Conservation (phyloP, 2,888 invertebrate species). For the Bombyx huttoni region DNA sequence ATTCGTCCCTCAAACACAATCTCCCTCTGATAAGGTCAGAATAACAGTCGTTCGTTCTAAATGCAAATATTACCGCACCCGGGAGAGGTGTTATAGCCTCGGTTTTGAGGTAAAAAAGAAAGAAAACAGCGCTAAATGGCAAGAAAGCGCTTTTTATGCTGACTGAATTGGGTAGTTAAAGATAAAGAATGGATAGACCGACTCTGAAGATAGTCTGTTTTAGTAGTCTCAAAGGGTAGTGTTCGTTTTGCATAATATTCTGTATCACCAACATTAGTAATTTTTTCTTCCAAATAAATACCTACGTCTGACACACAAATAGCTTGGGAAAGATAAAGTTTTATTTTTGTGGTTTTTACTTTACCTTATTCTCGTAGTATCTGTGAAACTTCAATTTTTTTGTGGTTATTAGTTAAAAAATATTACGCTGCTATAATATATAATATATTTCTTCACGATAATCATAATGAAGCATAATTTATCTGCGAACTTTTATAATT, state of each 20-base stretch:
- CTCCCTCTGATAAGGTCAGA: conserved; percentile 64
- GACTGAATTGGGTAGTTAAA: conserved; percentile 57
- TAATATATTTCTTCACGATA: too few relatives aligned
- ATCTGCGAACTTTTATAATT: too few relatives aligned
- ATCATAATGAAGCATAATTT: too few relatives aligned
- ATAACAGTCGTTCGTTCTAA: conserved; percentile 69
- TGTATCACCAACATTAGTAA: conserved; percentile 2
- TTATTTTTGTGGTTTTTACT: neutral
- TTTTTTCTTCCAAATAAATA: neutral
- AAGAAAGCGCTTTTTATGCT: conserved; percentile 60
- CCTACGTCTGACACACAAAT: neutral
- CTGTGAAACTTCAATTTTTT: too few relatives aligned
- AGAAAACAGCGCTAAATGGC: conserved; percentile 63
- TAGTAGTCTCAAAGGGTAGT: conserved; percentile 18
- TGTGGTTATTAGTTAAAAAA: too few relatives aligned
- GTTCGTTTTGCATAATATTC: conserved; percentile 17
- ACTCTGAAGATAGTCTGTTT: conserved; percentile 32
- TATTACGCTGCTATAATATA: too few relatives aligned
- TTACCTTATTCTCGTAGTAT: too few relatives aligned
- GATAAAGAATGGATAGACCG: conserved; percentile 58
- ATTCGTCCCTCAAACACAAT: conserved; percentile 59
- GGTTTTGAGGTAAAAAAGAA: conserved; percentile 64
- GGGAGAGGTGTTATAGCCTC: conserved; percentile 62
- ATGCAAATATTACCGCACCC: conserved; percentile 69
- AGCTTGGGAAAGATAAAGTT: neutral